Evolutionary conservation across 2,888 invertebrate species (phyloP).

Genomic region (Oxycera nigricornis): DNA sequence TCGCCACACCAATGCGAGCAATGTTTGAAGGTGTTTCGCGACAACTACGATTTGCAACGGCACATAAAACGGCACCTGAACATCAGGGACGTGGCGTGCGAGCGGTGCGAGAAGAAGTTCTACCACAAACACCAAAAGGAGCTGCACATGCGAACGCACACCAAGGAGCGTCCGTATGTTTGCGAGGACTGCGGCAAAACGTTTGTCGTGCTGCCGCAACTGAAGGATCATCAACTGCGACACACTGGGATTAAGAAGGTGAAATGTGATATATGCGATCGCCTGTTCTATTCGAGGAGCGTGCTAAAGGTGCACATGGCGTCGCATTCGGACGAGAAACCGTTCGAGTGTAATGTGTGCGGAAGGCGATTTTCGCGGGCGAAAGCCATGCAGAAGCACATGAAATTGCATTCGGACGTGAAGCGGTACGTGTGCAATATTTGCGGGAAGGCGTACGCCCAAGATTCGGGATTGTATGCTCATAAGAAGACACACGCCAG

Average conservation of each 20-base stretch:
- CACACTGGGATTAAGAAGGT: slow-evolving; percentile 52
- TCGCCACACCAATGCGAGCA: slow-evolving; percentile 52
- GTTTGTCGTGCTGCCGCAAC: slow-evolving; percentile 52
- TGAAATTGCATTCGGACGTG: slow-evolving; percentile 50
- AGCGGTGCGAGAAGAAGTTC: slow-evolving; percentile 64
- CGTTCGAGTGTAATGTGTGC: slow-evolving; percentile 52
- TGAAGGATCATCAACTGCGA: slow-evolving; percentile 53
- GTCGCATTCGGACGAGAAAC: slow-evolving; percentile 51
- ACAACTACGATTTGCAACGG: slow-evolving; percentile 53
- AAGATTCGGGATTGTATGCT: slow-evolving; percentile 45
- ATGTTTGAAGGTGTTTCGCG: slow-evolving; percentile 53
- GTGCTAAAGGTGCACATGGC: slow-evolving; percentile 55
- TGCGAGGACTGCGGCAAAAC: slow-evolving; percentile 53
- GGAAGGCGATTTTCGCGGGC: slow-evolving; percentile 52
- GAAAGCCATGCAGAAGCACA: slow-evolving; percentile 54
- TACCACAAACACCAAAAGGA: slow-evolving; percentile 51
- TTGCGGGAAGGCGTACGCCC: slow-evolving; percentile 49
- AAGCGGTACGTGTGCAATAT: slow-evolving; percentile 47
- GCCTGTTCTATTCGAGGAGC: slow-evolving; percentile 52
- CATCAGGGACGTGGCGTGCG: slow-evolving; percentile 53
- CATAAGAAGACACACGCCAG: slow-evolving; percentile 28
- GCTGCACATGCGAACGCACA: slow-evolving; percentile 62
- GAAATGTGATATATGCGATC: slow-evolving; percentile 51
- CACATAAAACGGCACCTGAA: slow-evolving; percentile 54
- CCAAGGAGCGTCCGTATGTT: slow-evolving; percentile 65